Evolutionary conservation across 2,113 vertebrate species (phyloP).

Genomic region (Cephalopholis sonnerati): DNA sequence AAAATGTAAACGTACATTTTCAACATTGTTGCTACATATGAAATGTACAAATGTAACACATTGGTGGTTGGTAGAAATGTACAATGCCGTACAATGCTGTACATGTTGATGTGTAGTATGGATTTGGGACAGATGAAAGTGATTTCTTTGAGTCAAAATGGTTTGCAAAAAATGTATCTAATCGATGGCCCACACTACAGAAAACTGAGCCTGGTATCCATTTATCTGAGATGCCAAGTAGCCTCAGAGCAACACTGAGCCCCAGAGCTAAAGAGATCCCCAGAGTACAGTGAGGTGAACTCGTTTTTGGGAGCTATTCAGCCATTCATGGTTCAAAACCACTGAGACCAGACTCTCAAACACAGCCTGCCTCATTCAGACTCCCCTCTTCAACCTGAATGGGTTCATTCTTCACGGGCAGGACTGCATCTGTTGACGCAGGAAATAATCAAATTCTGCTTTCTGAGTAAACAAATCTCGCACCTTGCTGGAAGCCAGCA

Average conservation of each 20-base stretch:
- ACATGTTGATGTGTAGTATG: background rate
- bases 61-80: too few species aligned
- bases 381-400: conserved; percentile 50
- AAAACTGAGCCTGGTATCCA: background rate
- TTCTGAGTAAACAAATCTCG: conserved; percentile 61
- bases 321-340: conserved; percentile 35
- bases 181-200: background rate
- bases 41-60: too few species aligned
- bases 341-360: conserved; percentile 21
- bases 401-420: conserved; percentile 63
- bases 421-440: conserved; percentile 44
- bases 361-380: conserved; percentile 44
- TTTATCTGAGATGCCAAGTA: background rate
- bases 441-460: conserved; percentile 60
- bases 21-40: too few species aligned
- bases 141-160: background rate
- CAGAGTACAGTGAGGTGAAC: conserved; percentile 42
- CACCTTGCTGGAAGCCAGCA: background rate
- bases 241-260: background rate
- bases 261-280: conserved; percentile 2
- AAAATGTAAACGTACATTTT: too few species aligned
- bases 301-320: conserved; percentile 45
- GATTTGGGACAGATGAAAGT: background rate
- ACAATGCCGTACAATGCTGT: too few species aligned
- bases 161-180: background rate